These are phyloP conservation scores for Bicyclus anynana DNA, from an alignment of 1,140 invertebrate genomes.

Conservation along the genomic window DNA sequence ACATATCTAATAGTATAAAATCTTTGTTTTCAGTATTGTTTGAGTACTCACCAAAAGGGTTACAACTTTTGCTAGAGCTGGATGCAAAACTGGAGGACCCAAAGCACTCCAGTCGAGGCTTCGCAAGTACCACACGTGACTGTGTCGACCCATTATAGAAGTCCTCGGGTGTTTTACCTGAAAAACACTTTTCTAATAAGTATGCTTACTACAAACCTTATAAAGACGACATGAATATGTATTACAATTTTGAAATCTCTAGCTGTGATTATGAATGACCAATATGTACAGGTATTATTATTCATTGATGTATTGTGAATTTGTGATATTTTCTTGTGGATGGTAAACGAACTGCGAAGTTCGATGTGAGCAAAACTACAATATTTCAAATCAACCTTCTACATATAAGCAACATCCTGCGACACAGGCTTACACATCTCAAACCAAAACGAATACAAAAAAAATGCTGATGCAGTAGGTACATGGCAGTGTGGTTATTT, in stretches of 20 bases:
- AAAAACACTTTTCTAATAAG: slow-evolving; percentile 9
- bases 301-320: too few species aligned
- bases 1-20: too few species aligned
- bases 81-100: slow-evolving; percentile 58
- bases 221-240: background rate
- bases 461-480: background rate
- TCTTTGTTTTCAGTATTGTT: background rate
- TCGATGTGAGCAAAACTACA: too few species aligned
- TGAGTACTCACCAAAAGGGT: slow-evolving; percentile 53
- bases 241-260: background rate
- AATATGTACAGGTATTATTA: too few species aligned
- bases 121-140: slow-evolving; percentile 60
- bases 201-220: slow-evolving; percentile 5
- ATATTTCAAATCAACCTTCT: too few species aligned
- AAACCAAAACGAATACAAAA: background rate
- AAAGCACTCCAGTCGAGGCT: slow-evolving; percentile 63
- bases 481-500: background rate
- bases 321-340: too few species aligned
- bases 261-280: too few species aligned
- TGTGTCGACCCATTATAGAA: slow-evolving; percentile 61
- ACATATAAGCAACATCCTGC: background rate
- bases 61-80: slow-evolving; percentile 53
- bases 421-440: background rate
- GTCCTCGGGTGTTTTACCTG: slow-evolving; percentile 58
- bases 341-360: too few species aligned